Evolutionary conservation across 2,113 vertebrate genomes (phyloP), one percentile per base, ranked within the genome.

Genomic region (Hippoglossus stenolepis): DNA sequence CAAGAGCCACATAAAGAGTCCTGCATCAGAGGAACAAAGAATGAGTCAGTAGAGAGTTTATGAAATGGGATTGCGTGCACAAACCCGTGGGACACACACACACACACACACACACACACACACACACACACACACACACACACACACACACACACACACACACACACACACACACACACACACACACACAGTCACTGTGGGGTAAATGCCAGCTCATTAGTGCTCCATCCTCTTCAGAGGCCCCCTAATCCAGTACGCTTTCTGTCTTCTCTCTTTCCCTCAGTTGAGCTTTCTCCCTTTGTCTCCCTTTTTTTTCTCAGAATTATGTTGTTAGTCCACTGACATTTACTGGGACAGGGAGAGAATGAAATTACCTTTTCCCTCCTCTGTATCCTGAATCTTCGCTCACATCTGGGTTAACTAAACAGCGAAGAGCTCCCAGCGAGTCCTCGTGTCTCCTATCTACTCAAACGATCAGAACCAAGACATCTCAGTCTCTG

Each of bases 121-220:
- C 28, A 28, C 28, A 28, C 28, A 71, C 74, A 73, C 60, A 49
- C 72, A 13, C 40, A 43, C 40, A 43, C 4, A 43, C 40, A 43
- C 40, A 47, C 45, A 47, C 45, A 47, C 15, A 49, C 3, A 49
- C 47, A 49, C 47, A 49, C 45, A 47, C 45, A 47, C 45, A 47
- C 47, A 49, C 47, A 78, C 65, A 72, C 67, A 38, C 66, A 60
- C 59, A 24, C 58, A 47, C 64, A 72, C 72, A 61, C 67, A 71
- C 68, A 24, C 51, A 67, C 64, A 69, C 79, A 71, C 10, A 74
- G 57, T 83, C 79, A 85, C 68, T 85, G 70, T 83, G 70, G 88
- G 90, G 80, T 88, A 86, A 85, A 87, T 89, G 85, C 89, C 88
- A 92, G 85, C 91, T 93, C 89, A 92, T 93, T 93, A 92, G 88